Percentiles rank a stretch among this genome's conserved stretches.
Conservation (phyloP, 2,113 vertebrate genomes). For the Lagopus leucura region DNA sequence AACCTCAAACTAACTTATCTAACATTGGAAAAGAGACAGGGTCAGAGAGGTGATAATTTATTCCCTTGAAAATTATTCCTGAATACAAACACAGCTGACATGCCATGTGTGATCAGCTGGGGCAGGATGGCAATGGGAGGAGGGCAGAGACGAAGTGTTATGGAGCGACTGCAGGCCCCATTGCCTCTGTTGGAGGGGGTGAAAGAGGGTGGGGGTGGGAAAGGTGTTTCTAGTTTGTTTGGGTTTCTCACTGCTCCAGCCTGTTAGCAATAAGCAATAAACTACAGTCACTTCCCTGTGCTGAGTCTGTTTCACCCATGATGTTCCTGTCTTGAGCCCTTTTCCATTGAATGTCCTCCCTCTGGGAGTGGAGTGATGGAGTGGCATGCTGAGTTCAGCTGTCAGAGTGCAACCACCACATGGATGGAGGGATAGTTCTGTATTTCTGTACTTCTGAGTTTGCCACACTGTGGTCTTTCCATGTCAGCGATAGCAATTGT, state of each 20-base stretch:
- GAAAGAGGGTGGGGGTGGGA: neutral
- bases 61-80: neutral
- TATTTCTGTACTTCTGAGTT: neutral
- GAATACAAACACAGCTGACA: neutral
- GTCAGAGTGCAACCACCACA: neutral
- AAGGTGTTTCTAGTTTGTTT: neutral
- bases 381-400: neutral
- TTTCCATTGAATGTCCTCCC: neutral
- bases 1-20: neutral
- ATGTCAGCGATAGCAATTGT: neutral
- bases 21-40: neutral
- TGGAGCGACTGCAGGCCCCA: neutral
- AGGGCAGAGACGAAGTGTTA: neutral
- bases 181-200: neutral
- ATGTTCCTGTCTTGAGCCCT: neutral
- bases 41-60: neutral
- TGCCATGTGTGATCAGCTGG: neutral
- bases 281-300: neutral
- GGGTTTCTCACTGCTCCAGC: neutral
- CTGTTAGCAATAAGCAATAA: neutral
- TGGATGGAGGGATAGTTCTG: neutral
- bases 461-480: neutral
- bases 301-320: neutral
- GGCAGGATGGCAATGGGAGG: neutral
- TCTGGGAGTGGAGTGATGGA: neutral